Evolutionary conservation across 2,888 invertebrate genomes (phyloP), one percentile per base, ranked within the genome.

Genomic region (Sesia apiformis): DNA sequence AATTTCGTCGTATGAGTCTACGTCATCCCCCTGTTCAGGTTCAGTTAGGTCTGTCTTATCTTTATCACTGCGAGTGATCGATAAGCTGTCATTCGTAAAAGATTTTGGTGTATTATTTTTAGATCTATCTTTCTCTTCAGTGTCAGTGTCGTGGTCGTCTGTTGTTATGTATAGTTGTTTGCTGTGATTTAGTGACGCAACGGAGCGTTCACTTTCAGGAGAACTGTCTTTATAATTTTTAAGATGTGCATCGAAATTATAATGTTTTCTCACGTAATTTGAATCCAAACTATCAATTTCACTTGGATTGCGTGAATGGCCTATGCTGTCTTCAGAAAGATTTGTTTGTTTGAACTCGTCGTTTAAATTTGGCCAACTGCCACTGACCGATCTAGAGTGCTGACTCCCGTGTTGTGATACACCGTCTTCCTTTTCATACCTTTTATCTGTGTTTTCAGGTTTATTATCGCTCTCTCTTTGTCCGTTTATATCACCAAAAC

Each of bases 281-380:
- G 91, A 91, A 73, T 91, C 91, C 64, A 91, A 77, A 70, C 91
- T 91, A 65, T 92, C 92, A 57, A 90, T 89, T 76, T 91, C 91
- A 66, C 90, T 90, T 43, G 87, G 90, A 60, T 90, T 90, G 23
- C 87, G 83, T 8, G 90, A 90, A 63, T 86, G 86, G 3, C 84
- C 81, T 55, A 89, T 82, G 59, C 88, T 88, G 58, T 88, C 90
- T 76, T 90, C 89, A n/a, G 87, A 86, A 54, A 83, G 71, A 63
- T 84, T 82, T 53, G 73, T 81, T 60, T 75, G 84, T 67, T 87
- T 88, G 52, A 72, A 64, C 60, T 88, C 87, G 66, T 89, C 88
- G 62, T 82, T 80, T 59, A 89, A 74, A 60, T 88, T 89, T 6
- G 87, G 86, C 88, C 88, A 90, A 66, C 88, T 89, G 61, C 86